These are phyloP conservation scores for Hyles euphorbiae DNA, from an alignment of 1,140 invertebrate species.

Conservation along the genomic window DNA sequence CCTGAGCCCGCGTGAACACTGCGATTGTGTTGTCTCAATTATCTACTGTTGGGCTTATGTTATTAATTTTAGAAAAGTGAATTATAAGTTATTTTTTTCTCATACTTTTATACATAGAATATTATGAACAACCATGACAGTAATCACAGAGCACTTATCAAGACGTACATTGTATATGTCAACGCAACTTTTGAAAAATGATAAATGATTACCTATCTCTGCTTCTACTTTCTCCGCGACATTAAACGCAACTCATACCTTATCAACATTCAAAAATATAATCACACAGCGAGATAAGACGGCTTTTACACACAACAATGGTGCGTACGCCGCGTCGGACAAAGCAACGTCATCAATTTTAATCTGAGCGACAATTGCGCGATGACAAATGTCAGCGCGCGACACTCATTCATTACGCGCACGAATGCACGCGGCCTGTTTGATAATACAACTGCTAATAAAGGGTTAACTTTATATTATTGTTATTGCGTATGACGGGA, in stretches of 20 bases:
- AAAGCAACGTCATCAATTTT: conserved; percentile 74
- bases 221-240: too few relatives aligned
- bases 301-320: conserved; percentile 43
- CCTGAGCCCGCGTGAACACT: conserved; percentile 25
- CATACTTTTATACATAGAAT: too few relatives aligned
- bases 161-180: too few relatives aligned
- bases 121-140: too few relatives aligned
- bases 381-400: conserved; percentile 71
- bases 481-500: conserved; percentile 48
- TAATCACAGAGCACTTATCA: too few relatives aligned
- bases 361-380: conserved; percentile 72
- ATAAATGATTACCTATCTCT: too few relatives aligned
- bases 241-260: not conserved
- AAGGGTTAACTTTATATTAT: conserved; percentile 67
- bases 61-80: too few relatives aligned
- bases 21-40: conserved; percentile 14
- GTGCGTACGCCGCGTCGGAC: conserved; percentile 52
- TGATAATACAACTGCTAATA: conserved; percentile 54
- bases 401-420: conserved; percentile 68
- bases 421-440: conserved; percentile 57
- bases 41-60: not conserved
- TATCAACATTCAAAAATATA: conserved; percentile 27
- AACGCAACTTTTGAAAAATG: too few relatives aligned
- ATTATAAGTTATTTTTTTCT: too few relatives aligned
- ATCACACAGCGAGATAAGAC: conserved; percentile 37